Percentiles rank a stretch among this genome's conserved stretches.
These are phyloP conservation scores for Rhinogobio ventralis DNA, from an alignment of 2,797 vertebrate species.

Conservation along the genomic window DNA sequence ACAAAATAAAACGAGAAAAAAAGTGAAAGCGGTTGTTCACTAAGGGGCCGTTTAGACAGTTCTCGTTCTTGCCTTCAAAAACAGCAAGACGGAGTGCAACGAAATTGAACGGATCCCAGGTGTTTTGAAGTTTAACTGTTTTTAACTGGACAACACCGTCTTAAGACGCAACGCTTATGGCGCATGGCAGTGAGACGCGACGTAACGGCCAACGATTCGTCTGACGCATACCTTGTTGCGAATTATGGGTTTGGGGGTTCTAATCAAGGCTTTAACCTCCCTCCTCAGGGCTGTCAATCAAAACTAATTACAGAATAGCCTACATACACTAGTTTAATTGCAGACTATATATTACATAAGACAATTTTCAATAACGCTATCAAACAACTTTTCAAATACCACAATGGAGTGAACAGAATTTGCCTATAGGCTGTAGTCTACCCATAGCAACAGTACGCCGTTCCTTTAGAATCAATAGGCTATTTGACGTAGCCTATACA, in stretches of 20 bases:
- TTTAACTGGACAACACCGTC: not conserved
- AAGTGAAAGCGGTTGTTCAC: not conserved
- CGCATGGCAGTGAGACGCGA: not conserved
- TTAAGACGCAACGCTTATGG: not conserved
- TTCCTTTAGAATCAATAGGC: not conserved
- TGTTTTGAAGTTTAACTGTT: constrained; percentile 2
- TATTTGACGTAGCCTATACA: not conserved
- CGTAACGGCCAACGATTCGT: not conserved
- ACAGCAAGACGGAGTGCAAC: not conserved
- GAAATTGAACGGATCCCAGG: not conserved
- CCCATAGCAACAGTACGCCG: not conserved
- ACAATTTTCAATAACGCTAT: not conserved
- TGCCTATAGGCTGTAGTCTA: not conserved
- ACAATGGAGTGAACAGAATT: not conserved
- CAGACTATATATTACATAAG: not conserved
- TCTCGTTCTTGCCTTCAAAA: constrained; percentile 5
- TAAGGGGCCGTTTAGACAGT: not conserved
- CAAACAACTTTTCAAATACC: not conserved
- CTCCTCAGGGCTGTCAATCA: not conserved
- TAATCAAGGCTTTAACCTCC: not conserved
- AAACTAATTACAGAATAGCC: not conserved
- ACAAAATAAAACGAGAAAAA: not conserved
- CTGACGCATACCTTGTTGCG: not conserved
- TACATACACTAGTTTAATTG: not conserved
- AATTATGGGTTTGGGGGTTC: not conserved